These are phyloP conservation scores for Lasius platythorax DNA, from an alignment of 2,888 invertebrate genomes.

Conservation along the genomic window DNA sequence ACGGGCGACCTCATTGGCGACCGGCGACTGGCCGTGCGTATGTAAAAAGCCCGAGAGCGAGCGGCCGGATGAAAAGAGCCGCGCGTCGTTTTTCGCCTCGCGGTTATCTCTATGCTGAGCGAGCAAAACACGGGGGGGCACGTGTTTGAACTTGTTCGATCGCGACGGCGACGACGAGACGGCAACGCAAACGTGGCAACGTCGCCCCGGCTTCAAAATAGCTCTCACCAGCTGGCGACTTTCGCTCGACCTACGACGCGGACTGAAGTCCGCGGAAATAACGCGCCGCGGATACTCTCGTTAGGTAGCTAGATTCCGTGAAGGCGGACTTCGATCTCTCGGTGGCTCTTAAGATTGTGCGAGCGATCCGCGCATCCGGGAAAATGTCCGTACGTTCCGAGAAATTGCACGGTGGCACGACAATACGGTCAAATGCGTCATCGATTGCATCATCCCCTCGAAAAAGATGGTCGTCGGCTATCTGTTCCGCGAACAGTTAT, in stretches of 20 bases:
- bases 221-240: conserved; percentile 79
- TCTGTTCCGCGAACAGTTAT: conserved; percentile 60
- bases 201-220: conserved; percentile 79
- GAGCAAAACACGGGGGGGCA: conserved; percentile 70
- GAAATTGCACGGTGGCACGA: not conserved
- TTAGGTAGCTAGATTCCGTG: not conserved
- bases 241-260: conserved; percentile 72
- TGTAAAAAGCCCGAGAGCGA: conserved; percentile 8
- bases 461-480: conserved; percentile 65
- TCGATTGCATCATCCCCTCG: conserved; percentile 70
- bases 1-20: conserved; percentile 13
- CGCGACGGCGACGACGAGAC: conserved; percentile 7
- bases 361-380: not conserved
- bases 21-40: not conserved
- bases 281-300: not conserved
- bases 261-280: conserved; percentile 41
- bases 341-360: no score
- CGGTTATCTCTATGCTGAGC: conserved; percentile 67
- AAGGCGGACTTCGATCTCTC: conserved; percentile 11
- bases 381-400: not conserved
- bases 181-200: conserved; percentile 73
- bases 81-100: conserved; percentile 63
- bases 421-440: conserved; percentile 64
- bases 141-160: conserved; percentile 75
- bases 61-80: conserved; percentile 31